Conservation (phyloP, 2,113 vertebrate species). For the Myocastor coypus region DNA sequence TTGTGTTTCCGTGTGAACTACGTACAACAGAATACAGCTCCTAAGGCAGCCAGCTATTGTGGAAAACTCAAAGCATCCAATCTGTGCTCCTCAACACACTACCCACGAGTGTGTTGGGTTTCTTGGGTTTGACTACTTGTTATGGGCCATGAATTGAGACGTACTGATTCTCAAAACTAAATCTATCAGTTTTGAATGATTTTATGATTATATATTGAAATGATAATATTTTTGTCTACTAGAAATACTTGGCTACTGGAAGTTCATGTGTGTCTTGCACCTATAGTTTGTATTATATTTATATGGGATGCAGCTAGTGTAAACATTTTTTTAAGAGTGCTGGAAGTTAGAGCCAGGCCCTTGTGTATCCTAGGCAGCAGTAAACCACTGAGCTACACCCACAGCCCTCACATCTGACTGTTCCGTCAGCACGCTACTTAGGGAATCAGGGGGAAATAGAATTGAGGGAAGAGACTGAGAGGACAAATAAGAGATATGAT, state of each 20-base stretch:
- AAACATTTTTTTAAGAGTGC: neutral
- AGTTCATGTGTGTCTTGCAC: neutral
- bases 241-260: constrained; percentile 4
- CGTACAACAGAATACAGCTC: neutral
- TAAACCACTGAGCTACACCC: neutral
- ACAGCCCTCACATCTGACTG: neutral
- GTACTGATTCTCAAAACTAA: neutral
- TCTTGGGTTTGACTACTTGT: neutral
- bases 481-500: neutral
- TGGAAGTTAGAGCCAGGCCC: neutral
- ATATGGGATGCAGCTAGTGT: neutral
- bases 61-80: neutral
- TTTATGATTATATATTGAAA: constrained; percentile 40
- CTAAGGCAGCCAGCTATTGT: neutral
- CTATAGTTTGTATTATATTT: constrained; percentile 44
- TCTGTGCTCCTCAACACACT: neutral
- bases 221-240: constrained; percentile 10
- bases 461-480: neutral
- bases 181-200: constrained; percentile 16
- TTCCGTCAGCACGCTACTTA: neutral
- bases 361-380: neutral
- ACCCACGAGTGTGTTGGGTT: neutral
- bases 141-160: neutral
- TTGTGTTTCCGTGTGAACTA: neutral
- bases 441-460: neutral